Evolutionary conservation across 2,113 vertebrate genomes (phyloP), one percentile per base, ranked within the genome.

Genomic region (Budorcas taxicolor): DNA sequence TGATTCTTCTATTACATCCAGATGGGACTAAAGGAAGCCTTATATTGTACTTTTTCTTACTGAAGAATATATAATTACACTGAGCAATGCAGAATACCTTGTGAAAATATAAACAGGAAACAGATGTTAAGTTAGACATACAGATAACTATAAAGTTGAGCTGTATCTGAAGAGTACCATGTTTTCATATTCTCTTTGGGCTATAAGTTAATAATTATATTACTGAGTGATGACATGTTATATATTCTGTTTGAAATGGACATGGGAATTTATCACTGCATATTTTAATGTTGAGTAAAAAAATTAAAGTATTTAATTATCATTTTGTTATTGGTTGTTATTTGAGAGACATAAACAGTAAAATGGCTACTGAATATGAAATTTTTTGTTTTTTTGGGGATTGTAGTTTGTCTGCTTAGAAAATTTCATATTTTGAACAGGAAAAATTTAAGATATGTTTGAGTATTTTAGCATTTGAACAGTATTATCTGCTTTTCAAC

Each of bases 1-100:
- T 94, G 74, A 55, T 97, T 97, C 76, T n/a, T 97, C 98, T 97
- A 98, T 98, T 97, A 55, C 94, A 95, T 98, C 91, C 98, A 98
- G 93, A 97, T 98, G 97, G 96, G 95, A 97, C 95, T 93, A 94
- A 94, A 97, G 33, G 45, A 89, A 84, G 95, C 87, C 96, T n/a
- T 83, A 1, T 93, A 23, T 94, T 96, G 2, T 62, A 36, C 76
- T 96, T 98, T 94, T 98, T 97, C 80, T 90, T 98, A 86, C 50
- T 97, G 76, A 52, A 96, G 96, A 97, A 97, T 96, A 91, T 62
- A 29, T 97, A 92, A 97, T 97, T 97, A 57, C 87, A 96, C 82
- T 15, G 97, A 87, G 82, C 97, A 97, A 97, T 97, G 76, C 55
- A 94, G 93, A 97, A 55, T 90, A 95, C 55, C 98, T 95, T 90